Conservation (phyloP, 2,797 vertebrate genomes). For the Apodemus agrarius region DNA sequence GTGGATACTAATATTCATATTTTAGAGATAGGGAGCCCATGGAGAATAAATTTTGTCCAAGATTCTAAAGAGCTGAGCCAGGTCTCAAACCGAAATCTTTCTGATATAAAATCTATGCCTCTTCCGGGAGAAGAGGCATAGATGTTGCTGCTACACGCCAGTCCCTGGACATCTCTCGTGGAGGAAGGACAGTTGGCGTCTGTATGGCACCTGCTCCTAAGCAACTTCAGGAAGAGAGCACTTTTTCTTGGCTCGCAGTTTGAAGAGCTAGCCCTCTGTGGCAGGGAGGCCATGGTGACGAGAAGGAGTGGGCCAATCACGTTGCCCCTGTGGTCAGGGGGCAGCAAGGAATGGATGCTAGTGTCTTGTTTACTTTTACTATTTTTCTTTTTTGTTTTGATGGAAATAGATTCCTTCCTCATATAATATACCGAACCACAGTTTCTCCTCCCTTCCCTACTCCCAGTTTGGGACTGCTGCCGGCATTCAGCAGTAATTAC, state of each 20-base stretch:
- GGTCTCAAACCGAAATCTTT: neutral
- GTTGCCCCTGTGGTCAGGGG: neutral
- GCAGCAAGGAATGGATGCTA: neutral
- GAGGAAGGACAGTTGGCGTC: neutral
- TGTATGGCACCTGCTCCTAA: neutral
- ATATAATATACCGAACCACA: neutral
- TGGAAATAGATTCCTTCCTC: neutral
- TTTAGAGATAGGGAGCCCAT: neutral
- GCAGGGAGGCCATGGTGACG: too few species aligned
- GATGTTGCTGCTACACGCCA: neutral
- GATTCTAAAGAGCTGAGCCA: neutral
- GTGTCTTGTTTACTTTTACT: neutral
- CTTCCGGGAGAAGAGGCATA: neutral
- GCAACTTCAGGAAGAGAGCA: neutral
- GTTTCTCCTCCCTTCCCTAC: neutral
- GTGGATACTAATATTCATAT: neutral
- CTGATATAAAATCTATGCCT: slow-evolving; percentile 11
- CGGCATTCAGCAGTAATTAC: neutral
- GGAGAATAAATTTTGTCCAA: neutral
- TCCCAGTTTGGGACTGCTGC: neutral
- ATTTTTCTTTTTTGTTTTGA: neutral
- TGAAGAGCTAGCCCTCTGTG: neutral
- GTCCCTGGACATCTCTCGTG: neutral
- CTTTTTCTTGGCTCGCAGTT: neutral
- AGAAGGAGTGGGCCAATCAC: neutral